Evolutionary conservation across 2,888 invertebrate genomes (phyloP).

Genomic region (Criorhina ranunculi): DNA sequence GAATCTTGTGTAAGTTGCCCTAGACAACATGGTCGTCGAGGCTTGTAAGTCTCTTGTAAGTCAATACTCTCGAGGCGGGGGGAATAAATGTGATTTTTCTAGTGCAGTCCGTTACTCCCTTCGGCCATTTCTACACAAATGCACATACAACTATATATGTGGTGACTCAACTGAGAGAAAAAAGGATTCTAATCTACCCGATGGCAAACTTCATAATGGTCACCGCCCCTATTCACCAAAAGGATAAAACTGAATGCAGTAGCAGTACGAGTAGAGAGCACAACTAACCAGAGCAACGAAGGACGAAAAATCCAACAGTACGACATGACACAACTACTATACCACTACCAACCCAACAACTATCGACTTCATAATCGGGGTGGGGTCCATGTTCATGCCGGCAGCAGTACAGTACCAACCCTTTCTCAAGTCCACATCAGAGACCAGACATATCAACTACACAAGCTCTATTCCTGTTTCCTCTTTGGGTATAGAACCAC

Average conservation of each 20-base stretch:
- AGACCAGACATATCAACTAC: conserved; percentile 56
- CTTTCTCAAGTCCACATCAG: conserved; percentile 56
- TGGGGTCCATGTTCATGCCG: conserved; percentile 41
- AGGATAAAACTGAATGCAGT: conserved; percentile 53
- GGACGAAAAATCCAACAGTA: conserved; percentile 59
- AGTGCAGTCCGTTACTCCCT: conserved; percentile 57
- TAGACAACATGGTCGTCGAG: conserved; percentile 15
- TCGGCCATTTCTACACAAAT: conserved; percentile 54
- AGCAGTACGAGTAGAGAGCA: conserved; percentile 11
- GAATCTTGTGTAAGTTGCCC: not conserved
- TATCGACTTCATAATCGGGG: conserved; percentile 61
- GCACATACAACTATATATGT: conserved; percentile 1
- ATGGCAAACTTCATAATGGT: conserved; percentile 76
- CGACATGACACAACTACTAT: conserved; percentile 26
- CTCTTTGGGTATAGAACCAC: conserved; percentile 18
- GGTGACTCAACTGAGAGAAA: conserved; percentile 76
- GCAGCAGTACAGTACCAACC: conserved; percentile 62
- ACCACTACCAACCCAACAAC: conserved; percentile 30
- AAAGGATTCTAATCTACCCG: conserved; percentile 76
- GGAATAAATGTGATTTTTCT: conserved; percentile 30
- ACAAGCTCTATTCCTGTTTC: conserved; percentile 46
- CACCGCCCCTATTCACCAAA: conserved; percentile 73
- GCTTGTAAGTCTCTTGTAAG: conserved; percentile 23
- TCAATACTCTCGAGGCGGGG: conserved; percentile 11
- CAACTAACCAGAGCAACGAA: conserved; percentile 26